A percentile compares a stretch with the other conserved stretches of the same genome.
These are phyloP conservation scores for Atta colombica DNA, from an alignment of 1,140 invertebrate genomes.

Conservation along the genomic window DNA sequence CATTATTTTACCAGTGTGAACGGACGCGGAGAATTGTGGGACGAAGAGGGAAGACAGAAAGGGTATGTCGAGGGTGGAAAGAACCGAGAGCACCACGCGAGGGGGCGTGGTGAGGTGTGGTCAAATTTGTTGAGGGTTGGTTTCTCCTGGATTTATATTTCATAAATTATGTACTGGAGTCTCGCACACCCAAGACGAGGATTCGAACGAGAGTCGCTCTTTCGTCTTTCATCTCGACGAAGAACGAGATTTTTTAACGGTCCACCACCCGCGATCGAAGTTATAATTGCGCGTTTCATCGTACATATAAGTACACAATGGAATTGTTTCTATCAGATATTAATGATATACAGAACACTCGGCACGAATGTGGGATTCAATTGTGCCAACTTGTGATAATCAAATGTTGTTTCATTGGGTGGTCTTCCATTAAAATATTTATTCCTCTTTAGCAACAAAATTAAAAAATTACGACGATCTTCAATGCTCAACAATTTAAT, in stretches of 20 bases:
- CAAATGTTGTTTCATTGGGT: conserved; percentile 1
- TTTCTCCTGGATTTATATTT: conserved; percentile 81
- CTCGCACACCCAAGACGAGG: conserved; percentile 28
- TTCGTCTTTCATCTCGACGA: neutral
- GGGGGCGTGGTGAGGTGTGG: conserved; percentile 81
- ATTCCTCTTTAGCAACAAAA: neutral
- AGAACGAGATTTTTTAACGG: conserved; percentile 19
- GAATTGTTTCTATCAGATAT: conserved; percentile 40
- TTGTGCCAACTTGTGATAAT: conserved; percentile 19
- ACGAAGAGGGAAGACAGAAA: conserved; percentile 31
- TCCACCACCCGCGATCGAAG: conserved; percentile 25
- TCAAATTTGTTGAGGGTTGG: conserved; percentile 81
- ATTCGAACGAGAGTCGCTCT: conserved; percentile 6
- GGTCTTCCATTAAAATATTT: neutral
- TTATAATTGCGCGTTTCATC: conserved; percentile 47
- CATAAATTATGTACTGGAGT: conserved; percentile 79
- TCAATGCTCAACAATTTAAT: neutral
- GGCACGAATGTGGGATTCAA: neutral
- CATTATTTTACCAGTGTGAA: conserved; percentile 68
- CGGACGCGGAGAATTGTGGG: conserved; percentile 56
- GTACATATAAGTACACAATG: conserved; percentile 45
- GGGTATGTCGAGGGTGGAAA: conserved; percentile 46
- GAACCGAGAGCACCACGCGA: conserved; percentile 66
- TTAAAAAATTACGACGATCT: neutral
- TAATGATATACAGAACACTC: conserved; percentile 44